Base-by-base conservation (phyloP, 2,797 vertebrate genomes). In the Sebastes taczanowskii region DNA sequence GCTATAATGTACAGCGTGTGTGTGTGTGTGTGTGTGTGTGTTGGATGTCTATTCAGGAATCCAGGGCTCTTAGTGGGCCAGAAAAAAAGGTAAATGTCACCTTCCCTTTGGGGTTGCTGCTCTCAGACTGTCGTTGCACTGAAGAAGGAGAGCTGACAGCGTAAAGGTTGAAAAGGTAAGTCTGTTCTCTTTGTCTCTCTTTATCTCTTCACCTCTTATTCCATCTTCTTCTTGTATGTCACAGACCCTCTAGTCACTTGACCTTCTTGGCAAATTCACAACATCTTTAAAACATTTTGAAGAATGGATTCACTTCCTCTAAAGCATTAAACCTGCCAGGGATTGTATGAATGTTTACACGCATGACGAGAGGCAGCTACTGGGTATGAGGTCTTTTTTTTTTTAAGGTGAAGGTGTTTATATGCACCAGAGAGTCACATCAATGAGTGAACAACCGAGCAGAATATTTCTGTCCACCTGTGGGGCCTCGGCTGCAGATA, bases 1-100 rank as follows among this genome's bases (percentile, higher is more conserved):
- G 74, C 70, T 55, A 25, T 56, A 62, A 52, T 70, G 59, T 71
- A 65, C 63, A 53, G 46, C 42, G 34, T n/a, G 60, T 20, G 62
- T 34, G 27, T 25, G 35, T 49, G 27, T 27, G 27, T 29, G 61
- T 32, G 25, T 25, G 71, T 53, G n/a, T n/a, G n/a, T n/a, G n/a
- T n/a, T n/a, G n/a, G n/a, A n/a, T n/a, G n/a, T 6, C 27, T 38
- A 7, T n/a, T 49, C 55, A 67, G 70, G 58, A 52, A 62, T 75
- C 1, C 2, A 69, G 73, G 74, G 83, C 67, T 77, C 69, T 80
- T 86, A 69, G 74, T 76, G 22, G 78, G 62, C 74, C 76, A 77
- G 29, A 67, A 58, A 77, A 80, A 77, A 73, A 82, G 77, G 49
- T 79, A 86, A 90, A 88, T 85, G 86, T 83, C 84, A 87, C 78